Evolutionary conservation across 2,888 invertebrate species (phyloP), one percentile per base, ranked within the genome.

Genomic region (Chesias legatella): DNA sequence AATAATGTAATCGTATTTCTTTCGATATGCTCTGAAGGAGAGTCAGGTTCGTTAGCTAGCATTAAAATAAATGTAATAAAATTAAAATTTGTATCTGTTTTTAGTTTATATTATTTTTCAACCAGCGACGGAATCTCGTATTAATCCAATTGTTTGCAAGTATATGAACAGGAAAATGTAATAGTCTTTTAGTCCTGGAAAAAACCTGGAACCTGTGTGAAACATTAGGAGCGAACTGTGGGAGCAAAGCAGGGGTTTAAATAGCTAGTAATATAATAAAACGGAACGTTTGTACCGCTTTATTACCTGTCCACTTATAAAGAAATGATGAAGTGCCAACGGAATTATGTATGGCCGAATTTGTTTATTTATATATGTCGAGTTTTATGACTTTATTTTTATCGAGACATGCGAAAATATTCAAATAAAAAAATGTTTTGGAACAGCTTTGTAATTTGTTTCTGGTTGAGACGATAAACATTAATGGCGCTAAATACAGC

Each of bases 271-370:
- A 32, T 21, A 25, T 32, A 20, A 44, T 44, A 39, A 44, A 44
- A 39, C 9, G 20, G 20, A 10, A 20, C 28, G 25, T 41, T 28
- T 9, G 31, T 36, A 34, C 29, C 25, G 29, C 40, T 48, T 53
- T 48, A 50, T 37, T 34, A 28, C 33, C 33, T 44, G 48, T 43
- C 45, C 43, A 47, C 36, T 45, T 45, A 40, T 28, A 47, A 40
- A 21, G 46, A 44, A 50, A 20, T 38, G 8, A 55, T 52, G 36
- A 40, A 43, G 41, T 52, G 50, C 32, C 11, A 50, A 45, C 46
- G 47, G 43, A 50, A 28, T 43, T 32, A 55, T 45, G 31, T 21
- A 8, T 28, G 41, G 35, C 39, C 1, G 39, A 29, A 29, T 44
- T 41, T 26, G 37, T 41, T 34, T 39, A 35, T 46, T 43, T 39